Evolutionary conservation across 2,888 invertebrate species (phyloP).

Genomic region (Megalurothrips usitatus): DNA sequence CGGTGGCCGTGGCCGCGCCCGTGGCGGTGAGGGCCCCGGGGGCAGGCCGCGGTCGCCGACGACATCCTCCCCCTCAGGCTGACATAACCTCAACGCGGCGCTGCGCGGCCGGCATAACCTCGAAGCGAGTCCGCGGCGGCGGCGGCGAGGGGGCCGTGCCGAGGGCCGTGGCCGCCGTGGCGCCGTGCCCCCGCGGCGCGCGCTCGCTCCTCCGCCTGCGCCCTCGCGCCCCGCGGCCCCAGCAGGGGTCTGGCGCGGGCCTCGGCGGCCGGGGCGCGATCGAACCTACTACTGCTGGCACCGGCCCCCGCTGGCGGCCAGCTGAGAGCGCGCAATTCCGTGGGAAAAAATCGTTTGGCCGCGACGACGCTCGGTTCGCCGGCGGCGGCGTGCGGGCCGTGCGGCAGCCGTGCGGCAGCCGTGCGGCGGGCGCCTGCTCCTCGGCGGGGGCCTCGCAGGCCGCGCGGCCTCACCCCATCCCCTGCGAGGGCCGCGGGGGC

Average conservation of each 20-base stretch:
- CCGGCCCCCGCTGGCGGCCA: not conserved
- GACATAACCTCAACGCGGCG: conserved; percentile 28
- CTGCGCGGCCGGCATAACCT: conserved; percentile 5
- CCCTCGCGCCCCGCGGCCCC: not conserved
- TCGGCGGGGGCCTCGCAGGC: not conserved
- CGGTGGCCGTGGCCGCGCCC: not conserved
- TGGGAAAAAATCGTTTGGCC: conserved; percentile 15
- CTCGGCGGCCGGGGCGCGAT: not conserved
- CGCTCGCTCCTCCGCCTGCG: not conserved
- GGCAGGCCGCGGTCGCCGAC: conserved; percentile 31
- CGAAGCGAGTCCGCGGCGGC: not conserved
- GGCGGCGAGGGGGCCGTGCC: not conserved
- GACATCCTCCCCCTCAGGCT: conserved; percentile 28
- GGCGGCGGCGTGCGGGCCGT: not conserved
- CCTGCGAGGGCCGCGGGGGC: not conserved
- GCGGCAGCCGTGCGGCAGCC: not conserved
- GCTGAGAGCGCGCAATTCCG: not conserved
- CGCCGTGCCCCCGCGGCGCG: no score
- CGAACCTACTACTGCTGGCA: not conserved
- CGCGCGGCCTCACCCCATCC: not conserved
- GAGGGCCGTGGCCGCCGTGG: no score
- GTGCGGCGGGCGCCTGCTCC: no score
- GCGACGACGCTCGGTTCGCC: not conserved
- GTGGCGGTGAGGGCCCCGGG: not conserved
- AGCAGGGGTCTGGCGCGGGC: not conserved